Evolutionary conservation across 2,797 vertebrate species (phyloP).

Genomic region (Chrysocyon brachyurus): DNA sequence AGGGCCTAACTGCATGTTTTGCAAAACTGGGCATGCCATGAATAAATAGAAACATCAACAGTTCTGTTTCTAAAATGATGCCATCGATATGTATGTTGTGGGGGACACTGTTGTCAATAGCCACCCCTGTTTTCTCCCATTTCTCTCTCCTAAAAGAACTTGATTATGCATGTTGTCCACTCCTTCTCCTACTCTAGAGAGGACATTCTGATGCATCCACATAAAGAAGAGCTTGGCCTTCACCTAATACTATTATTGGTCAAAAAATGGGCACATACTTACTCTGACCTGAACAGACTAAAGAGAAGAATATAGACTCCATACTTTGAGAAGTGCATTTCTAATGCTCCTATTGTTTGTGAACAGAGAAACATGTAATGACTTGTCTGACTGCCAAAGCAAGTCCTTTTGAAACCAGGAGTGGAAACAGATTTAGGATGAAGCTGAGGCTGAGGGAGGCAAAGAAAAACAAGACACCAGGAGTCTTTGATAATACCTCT

Average conservation of each 20-base stretch:
- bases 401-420: not conserved
- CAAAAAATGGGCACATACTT: not conserved
- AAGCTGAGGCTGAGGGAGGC: not conserved
- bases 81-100: no score
- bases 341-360: not conserved
- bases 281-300: not conserved
- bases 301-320: not conserved
- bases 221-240: not conserved
- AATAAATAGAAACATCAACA: not conserved
- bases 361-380: not conserved
- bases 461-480: not conserved
- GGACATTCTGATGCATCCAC: not conserved
- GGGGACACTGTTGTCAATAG: not conserved
- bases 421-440: not conserved
- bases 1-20: not conserved
- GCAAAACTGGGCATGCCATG: not conserved
- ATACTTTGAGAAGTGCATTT: not conserved
- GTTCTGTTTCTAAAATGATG: not conserved
- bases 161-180: not conserved
- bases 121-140: not conserved
- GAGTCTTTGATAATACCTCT: not conserved
- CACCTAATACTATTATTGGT: not conserved
- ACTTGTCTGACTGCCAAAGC: not conserved
- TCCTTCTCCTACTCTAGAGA: not conserved
- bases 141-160: constrained; percentile 24